phyloP scores from a whole-genome alignment of 2,113 vertebrate species.

The Myiozetetes cayanensis region DNA sequence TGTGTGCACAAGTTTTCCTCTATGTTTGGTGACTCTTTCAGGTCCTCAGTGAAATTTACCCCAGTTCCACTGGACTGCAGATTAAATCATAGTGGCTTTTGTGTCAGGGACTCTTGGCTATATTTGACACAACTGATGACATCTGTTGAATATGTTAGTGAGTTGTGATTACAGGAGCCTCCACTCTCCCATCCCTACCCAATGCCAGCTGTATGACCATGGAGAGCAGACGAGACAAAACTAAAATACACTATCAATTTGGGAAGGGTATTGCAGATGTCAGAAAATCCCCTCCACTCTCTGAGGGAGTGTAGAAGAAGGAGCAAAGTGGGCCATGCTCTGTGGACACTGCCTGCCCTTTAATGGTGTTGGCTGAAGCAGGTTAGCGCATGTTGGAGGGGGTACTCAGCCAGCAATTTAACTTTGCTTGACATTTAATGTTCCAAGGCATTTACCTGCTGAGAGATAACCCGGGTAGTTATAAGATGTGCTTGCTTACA shows the following conservation, averaged over 20 bases:
- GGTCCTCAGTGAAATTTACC: background rate
- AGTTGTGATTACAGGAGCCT: background rate
- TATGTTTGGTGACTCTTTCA: background rate
- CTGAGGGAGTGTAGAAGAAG: background rate
- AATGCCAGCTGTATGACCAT: background rate
- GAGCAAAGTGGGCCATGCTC: background rate
- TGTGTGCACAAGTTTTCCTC: background rate
- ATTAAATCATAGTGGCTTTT: background rate
- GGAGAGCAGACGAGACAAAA: background rate
- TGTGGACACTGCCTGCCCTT: background rate
- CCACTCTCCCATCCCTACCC: rapidly evolving
- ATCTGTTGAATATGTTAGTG: background rate
- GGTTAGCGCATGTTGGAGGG: background rate
- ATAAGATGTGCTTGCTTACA: background rate
- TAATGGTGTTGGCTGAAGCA: background rate
- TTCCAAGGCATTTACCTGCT: background rate
- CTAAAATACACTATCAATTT: background rate
- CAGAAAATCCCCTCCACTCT: background rate
- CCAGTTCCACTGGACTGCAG: background rate
- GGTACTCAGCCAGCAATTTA: background rate
- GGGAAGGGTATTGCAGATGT: background rate
- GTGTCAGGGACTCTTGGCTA: background rate
- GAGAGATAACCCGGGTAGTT: background rate
- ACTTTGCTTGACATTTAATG: background rate
- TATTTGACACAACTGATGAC: background rate